These are phyloP conservation scores for Serripes groenlandicus DNA, from an alignment of 2,888 invertebrate species.

Conservation along the genomic window DNA sequence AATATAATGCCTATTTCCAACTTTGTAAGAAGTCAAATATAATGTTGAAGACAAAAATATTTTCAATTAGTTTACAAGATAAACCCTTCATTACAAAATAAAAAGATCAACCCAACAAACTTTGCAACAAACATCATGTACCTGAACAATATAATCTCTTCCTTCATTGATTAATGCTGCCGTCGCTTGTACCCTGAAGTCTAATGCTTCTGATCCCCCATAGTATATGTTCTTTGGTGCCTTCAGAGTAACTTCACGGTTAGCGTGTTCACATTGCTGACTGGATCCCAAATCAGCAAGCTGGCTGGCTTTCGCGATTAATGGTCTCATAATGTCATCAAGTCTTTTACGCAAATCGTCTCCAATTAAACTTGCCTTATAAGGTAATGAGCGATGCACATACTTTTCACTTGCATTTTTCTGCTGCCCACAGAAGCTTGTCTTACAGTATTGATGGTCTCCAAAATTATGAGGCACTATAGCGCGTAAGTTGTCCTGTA, in stretches of 20 bases:
- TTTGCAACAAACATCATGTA: no score
- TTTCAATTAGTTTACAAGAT: no score
- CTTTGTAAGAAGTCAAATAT: no score
- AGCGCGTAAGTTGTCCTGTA: neutral
- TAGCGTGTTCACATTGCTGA: neutral
- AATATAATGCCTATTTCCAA: no score
- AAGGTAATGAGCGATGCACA: conserved; percentile 3
- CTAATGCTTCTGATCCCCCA: neutral
- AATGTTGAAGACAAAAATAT: no score
- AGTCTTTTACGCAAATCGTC: neutral
- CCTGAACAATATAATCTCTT: neutral
- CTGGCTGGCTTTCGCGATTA: neutral
- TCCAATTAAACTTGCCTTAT: neutral
- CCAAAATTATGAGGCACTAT: conserved; percentile 11
- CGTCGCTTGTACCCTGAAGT: neutral
- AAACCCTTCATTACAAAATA: no score
- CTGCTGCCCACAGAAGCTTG: conserved; percentile 2
- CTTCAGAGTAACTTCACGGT: neutral
- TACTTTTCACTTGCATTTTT: neutral
- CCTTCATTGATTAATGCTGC: neutral
- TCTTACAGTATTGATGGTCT: neutral
- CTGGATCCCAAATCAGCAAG: neutral
- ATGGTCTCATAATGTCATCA: neutral
- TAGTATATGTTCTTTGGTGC: neutral
- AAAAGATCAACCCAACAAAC: no score